phyloP scores from a whole-genome alignment of 2,888 invertebrate genomes.

The Rugalucina vietnamica region DNA sequence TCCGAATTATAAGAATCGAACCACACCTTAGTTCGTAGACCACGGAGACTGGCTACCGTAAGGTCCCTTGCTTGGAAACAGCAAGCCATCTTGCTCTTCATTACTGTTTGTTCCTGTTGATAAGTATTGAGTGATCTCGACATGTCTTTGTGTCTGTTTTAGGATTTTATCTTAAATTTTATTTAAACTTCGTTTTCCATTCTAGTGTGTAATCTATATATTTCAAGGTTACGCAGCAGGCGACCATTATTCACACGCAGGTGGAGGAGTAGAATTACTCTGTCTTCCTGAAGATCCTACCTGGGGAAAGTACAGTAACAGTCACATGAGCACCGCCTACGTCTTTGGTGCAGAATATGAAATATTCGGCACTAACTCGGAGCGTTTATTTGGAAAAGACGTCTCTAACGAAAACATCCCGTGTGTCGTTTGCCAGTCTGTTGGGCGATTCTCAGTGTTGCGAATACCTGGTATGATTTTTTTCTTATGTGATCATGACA shows the following conservation, averaged over 20 bases:
- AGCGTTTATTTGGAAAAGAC: not conserved
- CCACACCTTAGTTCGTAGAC: too few relatives aligned
- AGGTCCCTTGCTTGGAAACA: too few relatives aligned
- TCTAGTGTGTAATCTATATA: too few relatives aligned
- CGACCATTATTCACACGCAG: not conserved
- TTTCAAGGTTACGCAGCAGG: not conserved
- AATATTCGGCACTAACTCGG: not conserved
- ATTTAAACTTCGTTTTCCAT: too few relatives aligned
- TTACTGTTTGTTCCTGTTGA: too few relatives aligned
- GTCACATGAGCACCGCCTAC: not conserved
- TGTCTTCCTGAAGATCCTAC: not conserved
- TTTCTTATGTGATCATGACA: too few relatives aligned
- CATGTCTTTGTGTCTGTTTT: too few relatives aligned
- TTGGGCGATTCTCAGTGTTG: not conserved
- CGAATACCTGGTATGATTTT: not conserved
- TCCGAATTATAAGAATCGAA: too few relatives aligned
- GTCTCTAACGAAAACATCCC: not conserved
- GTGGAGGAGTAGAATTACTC: not conserved
- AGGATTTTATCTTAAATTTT: too few relatives aligned
- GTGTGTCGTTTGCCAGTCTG: not conserved
- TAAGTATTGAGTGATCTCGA: too few relatives aligned
- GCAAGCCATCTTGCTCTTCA: too few relatives aligned
- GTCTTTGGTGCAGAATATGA: not conserved
- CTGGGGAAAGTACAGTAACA: not conserved
- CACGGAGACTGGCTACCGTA: too few relatives aligned